Conservation (phyloP, 2,113 vertebrate species). For the Apus apus region DNA sequence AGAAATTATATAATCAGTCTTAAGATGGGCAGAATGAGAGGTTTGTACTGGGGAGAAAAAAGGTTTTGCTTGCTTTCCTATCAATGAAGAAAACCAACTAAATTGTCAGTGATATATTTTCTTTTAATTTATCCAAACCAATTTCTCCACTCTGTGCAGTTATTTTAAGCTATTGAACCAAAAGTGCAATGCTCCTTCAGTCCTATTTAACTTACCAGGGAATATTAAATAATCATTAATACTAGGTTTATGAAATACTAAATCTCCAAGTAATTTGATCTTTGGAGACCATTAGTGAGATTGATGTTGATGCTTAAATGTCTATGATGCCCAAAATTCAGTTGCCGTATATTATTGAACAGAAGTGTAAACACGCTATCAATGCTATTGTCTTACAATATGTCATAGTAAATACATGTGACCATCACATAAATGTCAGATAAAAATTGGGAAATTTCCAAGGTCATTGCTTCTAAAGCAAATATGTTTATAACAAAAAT, state of each 20-base stretch:
- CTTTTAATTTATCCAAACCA: background rate
- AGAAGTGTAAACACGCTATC: background rate
- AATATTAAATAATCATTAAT: background rate
- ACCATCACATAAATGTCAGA: background rate
- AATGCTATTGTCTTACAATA: background rate
- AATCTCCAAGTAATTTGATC: background rate
- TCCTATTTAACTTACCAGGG: background rate
- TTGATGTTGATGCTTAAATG: background rate
- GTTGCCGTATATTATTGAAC: background rate
- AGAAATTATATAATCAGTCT: background rate
- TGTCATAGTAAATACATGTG: background rate
- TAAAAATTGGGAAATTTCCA: background rate
- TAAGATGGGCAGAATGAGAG: background rate
- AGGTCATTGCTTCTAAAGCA: background rate
- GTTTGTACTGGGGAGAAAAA: background rate
- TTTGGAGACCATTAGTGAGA: background rate
- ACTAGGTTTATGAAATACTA: background rate
- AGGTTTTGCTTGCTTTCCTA: background rate
- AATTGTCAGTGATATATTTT: background rate
- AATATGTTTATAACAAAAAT: background rate
- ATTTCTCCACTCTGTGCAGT: background rate
- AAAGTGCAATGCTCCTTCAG: background rate
- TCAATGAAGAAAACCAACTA: background rate
- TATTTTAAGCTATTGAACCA: rapidly evolving
- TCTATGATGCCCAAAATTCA: background rate